Evolutionary conservation across 2,888 invertebrate genomes (phyloP), one percentile per base, ranked within the genome.

Genomic region (Cerastis leucographa): DNA sequence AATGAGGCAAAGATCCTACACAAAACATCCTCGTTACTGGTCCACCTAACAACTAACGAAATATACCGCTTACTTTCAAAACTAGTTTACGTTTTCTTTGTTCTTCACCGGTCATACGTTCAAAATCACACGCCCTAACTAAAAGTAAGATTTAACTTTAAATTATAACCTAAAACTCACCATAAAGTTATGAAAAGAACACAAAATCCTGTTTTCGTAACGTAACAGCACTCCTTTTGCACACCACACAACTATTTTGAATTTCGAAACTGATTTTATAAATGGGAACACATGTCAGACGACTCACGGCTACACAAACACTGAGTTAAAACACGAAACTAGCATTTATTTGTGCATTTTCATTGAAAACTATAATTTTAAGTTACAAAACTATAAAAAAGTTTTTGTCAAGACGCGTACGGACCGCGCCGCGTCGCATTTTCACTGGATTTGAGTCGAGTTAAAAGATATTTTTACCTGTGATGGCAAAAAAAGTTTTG

Each of bases 401-500:
- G 74, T 84, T 83, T 61, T 49, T 64, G 49, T 42, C 25, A 35
- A 62, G 78, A 89, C 90, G 91, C 93, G 93, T 91, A 88, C 91
- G 88, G 76, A 81, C 83, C 80, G 82, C 89, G 84, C 83, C 90
- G 94, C 94, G 93, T 91, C 93, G 91, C 93, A 90, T 94, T 94
- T 94, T 92, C 91, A 96, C 96, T 96, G 94, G 90, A 87, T 90
- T 81, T 90, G 90, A 92, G 86, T 92, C 89, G 87, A 90, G 90
- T 89, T 87, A 89, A 78, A 90, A 94, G 94, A 94, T 95, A 95
- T 95, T 95, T 96, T 96, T 96, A 96, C 96, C 96, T 96, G 96
- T 90, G 92, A 91, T 91, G 91, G 92, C 92, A 93, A 94, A 95
- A 95, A 96, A 95, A 95, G 91, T 91, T 92, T 92, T 87, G 88